Conservation (phyloP, 2,888 invertebrate genomes). For the Trachelus troglodyta region DNA sequence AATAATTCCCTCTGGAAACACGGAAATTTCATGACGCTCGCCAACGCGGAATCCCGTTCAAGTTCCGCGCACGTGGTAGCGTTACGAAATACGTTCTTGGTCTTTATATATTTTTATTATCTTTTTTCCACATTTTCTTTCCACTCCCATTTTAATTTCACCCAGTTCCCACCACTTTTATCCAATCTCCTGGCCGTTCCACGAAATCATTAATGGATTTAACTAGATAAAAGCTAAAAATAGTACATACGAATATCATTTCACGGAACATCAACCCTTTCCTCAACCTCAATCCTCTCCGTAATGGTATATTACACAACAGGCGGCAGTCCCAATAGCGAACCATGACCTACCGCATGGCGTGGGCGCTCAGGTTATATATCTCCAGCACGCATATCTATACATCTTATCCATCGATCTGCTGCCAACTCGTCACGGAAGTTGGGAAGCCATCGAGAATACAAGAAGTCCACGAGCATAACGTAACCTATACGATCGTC, state of each 20-base stretch:
- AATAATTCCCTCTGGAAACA: background rate
- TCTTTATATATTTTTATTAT: background rate
- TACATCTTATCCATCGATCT: constrained; percentile 31
- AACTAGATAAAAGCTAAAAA: no score
- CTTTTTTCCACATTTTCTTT: background rate
- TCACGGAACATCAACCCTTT: background rate
- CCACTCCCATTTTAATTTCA: background rate
- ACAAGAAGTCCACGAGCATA: background rate
- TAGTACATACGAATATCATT: background rate
- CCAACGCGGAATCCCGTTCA: background rate
- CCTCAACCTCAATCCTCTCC: background rate
- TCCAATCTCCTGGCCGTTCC: background rate
- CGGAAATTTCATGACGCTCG: background rate
- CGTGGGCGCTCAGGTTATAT: background rate
- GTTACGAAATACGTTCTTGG: background rate
- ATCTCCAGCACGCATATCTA: background rate
- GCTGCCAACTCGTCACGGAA: constrained; percentile 35
- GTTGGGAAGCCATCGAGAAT: constrained; percentile 15
- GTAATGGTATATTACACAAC: background rate
- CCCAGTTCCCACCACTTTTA: background rate
- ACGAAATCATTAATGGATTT: background rate
- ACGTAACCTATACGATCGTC: background rate
- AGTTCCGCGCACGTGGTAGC: background rate
- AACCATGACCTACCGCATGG: constrained; percentile 15
- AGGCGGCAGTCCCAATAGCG: background rate